Evolutionary conservation across 2,888 invertebrate species (phyloP), one percentile per base, ranked within the genome.

Genomic region (Tenthredo scrophulariae): DNA sequence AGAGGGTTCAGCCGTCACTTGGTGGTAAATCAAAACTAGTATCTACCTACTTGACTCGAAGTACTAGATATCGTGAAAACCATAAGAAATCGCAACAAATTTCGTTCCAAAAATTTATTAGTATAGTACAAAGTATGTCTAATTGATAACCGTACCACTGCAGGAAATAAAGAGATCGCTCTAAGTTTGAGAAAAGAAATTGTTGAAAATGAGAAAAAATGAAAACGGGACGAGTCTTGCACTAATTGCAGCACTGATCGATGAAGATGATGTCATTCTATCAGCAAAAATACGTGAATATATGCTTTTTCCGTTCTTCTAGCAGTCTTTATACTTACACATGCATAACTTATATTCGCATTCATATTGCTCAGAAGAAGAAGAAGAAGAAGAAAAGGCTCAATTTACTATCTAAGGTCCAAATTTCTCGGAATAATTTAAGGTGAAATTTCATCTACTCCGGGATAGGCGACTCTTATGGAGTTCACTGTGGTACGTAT

Each of bases 1-100:
- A 29, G 40, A 54, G 77, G 77, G 77, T 77, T 54, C 50, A 54
- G 77, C 77, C 54, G 77, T 77, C 77, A 77, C 77, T n/a, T 33
- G 54, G 77, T 77, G 77, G 54, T 77, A 77, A 77, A 77, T 77
- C 77, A 77, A 54, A 54, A 18, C 54, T 13, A 15, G 50, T 22
- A 74, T 22, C 18, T 18, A 22, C 7, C 29, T 43, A 22, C n/a
- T 40, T 43, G 22, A 43, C 22, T 43, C 70, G 18, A 9, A n/a
- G 37, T 37, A n/a, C n/a, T n/a, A 37, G 10, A 29, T 54, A 29
- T 10, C 37, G 9, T 70, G 29, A n/a, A 67, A 62, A 26, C 13
- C 62, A 62, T 62, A 62, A 62, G 1, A 18, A 50, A 1, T n/a
- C 18, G 18, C 6, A n/a, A 50, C 18, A 6, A 50, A 50, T 4